These are phyloP conservation scores for Petrolisthes manimaculis DNA, from an alignment of 2,888 invertebrate genomes.

Conservation along the genomic window DNA sequence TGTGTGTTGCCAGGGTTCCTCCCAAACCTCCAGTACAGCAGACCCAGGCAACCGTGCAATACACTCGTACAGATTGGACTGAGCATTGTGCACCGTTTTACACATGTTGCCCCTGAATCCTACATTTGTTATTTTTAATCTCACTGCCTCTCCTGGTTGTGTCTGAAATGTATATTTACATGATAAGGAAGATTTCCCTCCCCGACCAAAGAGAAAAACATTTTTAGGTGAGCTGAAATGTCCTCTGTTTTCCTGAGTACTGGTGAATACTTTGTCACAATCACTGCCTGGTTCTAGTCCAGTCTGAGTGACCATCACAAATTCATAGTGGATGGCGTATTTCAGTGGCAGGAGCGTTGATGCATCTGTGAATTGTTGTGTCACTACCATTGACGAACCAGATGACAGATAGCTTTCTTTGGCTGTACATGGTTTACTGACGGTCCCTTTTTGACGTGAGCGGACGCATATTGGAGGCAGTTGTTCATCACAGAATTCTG, in stretches of 20 bases:
- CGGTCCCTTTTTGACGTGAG: constrained; percentile 47
- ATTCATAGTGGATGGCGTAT: constrained; percentile 85
- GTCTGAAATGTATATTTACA: constrained; percentile 84
- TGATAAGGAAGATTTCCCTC: constrained; percentile 81
- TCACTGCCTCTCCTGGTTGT: constrained; percentile 76
- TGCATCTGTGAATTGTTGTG: constrained; percentile 67
- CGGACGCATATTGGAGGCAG: constrained; percentile 67
- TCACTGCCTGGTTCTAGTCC: constrained; percentile 65
- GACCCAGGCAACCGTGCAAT: constrained; percentile 70
- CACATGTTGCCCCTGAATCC: constrained; percentile 57
- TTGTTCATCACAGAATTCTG: constrained; percentile 74
- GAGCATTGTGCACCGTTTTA: constrained; percentile 56
- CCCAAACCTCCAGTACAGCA: constrained; percentile 71
- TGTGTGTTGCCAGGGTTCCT: constrained; percentile 80
- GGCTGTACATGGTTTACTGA: constrained; percentile 44
- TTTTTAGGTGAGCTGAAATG: constrained; percentile 79
- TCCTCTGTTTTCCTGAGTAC: constrained; percentile 46
- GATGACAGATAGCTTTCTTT: constrained; percentile 64
- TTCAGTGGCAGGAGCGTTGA: constrained; percentile 55
- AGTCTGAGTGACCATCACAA: constrained; percentile 75
- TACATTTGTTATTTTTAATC: constrained; percentile 77
- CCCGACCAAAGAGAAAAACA: constrained; percentile 85
- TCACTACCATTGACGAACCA: constrained; percentile 45
- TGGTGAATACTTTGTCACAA: constrained; percentile 66
- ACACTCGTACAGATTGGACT: constrained; percentile 57